Conservation (phyloP, 2,113 vertebrate genomes). For the Vidua chalybeata region DNA sequence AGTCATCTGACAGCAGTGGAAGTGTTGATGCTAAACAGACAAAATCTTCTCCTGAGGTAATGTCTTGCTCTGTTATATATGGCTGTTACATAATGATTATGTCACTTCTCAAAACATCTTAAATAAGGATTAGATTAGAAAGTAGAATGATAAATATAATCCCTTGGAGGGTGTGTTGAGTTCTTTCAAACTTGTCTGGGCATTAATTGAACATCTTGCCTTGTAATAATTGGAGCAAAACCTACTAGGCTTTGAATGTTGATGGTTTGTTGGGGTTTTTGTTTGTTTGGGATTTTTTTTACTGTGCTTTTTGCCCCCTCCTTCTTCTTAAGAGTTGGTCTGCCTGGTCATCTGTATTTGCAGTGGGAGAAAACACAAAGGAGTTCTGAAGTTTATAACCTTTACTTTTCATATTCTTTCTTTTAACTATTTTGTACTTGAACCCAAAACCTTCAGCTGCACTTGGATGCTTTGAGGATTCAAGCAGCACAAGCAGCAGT, state of each 20-base stretch:
- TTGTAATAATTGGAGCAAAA: not conserved
- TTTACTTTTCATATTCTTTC: not conserved
- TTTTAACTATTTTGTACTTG: not conserved
- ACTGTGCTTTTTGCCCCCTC: not conserved
- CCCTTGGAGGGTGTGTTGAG: not conserved
- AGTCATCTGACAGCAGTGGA: constrained; percentile 60
- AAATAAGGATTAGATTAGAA: not conserved
- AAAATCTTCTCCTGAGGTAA: constrained; percentile 72
- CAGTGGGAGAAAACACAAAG: not conserved
- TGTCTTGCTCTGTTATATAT: not conserved
- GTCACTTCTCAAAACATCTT: not conserved
- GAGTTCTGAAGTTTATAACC: not conserved
- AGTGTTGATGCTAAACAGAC: constrained; percentile 65
- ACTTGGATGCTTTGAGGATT: not conserved
- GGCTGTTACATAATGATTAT: constrained; percentile 6
- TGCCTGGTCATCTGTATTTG: not conserved
- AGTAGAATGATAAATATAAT: not conserved
- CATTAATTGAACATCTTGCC: not conserved
- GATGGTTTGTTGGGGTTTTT: not conserved
- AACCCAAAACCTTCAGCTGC: not conserved
- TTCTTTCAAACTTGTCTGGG: not conserved
- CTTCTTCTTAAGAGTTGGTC: not conserved
- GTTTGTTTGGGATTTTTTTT: not conserved
- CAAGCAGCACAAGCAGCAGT: not conserved
- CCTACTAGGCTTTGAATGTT: not conserved